Evolutionary conservation across 2,113 vertebrate genomes (phyloP).

Genomic region (Amphilophus citrinellus): DNA sequence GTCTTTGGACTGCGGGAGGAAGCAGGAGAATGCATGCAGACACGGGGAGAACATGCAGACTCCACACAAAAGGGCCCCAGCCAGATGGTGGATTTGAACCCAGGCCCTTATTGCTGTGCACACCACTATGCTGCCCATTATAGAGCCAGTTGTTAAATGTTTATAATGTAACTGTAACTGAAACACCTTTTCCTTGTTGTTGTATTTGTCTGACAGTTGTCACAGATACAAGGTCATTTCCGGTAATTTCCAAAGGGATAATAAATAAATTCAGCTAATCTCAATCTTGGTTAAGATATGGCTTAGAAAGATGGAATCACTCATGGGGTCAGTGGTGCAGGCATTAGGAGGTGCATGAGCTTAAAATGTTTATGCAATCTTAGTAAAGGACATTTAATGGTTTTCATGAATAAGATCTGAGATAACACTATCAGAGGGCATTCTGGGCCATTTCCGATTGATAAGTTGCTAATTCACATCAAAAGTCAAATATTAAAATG

Average conservation of each 20-base stretch:
- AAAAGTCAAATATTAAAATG: neutral
- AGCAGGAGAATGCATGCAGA: no score
- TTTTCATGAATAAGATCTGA: neutral
- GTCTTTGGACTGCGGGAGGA: no score
- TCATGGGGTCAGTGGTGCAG: neutral
- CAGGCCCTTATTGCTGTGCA: no score
- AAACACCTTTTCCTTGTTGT: no score
- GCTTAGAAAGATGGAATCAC: neutral
- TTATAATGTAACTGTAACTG: neutral
- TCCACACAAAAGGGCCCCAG: no score
- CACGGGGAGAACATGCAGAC: no score
- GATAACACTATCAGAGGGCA: no score
- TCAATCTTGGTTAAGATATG: neutral
- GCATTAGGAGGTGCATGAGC: neutral
- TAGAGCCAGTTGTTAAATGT: neutral
- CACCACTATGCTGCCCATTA: no score
- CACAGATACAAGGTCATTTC: neutral
- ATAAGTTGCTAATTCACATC: neutral
- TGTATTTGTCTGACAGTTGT: neutral
- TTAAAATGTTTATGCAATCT: neutral
- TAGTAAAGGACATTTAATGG: neutral
- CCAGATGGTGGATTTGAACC: no score
- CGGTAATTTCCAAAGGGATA: accelerated
- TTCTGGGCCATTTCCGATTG: neutral
- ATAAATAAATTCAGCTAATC: neutral